phyloP scores from a whole-genome alignment of 1,140 invertebrate species.

The Amyelois transitella region DNA sequence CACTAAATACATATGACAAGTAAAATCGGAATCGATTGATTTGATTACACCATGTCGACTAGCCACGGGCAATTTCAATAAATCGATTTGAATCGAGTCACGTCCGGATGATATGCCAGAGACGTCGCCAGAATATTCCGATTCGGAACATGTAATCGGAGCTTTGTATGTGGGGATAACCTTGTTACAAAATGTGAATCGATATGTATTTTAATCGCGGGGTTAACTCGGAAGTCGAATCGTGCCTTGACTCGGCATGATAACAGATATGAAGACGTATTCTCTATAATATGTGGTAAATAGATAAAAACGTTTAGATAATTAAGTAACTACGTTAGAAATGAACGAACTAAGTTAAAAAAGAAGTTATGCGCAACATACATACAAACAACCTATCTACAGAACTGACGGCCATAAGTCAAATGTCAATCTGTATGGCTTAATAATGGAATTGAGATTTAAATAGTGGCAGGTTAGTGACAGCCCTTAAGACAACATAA shows the following conservation, averaged over 20 bases:
- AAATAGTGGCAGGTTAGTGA: no score
- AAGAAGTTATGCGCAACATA: no score
- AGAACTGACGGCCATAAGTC: no score
- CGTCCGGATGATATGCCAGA: slow-evolving; percentile 11
- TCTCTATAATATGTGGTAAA: no score
- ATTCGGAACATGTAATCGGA: slow-evolving; percentile 16
- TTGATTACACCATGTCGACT: slow-evolving; percentile 12
- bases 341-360: no score
- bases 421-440: no score
- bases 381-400: no score
- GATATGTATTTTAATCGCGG: not conserved
- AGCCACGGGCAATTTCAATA: slow-evolving; percentile 19
- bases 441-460: no score
- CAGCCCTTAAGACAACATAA: no score
- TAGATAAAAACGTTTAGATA: no score
- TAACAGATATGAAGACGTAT: no score
- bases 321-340: no score
- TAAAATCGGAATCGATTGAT: slow-evolving; percentile 9
- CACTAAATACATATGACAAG: not conserved
- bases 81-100: slow-evolving; percentile 28
- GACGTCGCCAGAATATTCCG: slow-evolving; percentile 13
- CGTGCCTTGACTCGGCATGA: not conserved
- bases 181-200: not conserved
- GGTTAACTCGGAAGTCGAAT: not conserved
- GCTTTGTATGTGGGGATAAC: slow-evolving; percentile 12